phyloP scores from a whole-genome alignment of 2,888 invertebrate genomes.

The Sminthurides aquaticus region DNA sequence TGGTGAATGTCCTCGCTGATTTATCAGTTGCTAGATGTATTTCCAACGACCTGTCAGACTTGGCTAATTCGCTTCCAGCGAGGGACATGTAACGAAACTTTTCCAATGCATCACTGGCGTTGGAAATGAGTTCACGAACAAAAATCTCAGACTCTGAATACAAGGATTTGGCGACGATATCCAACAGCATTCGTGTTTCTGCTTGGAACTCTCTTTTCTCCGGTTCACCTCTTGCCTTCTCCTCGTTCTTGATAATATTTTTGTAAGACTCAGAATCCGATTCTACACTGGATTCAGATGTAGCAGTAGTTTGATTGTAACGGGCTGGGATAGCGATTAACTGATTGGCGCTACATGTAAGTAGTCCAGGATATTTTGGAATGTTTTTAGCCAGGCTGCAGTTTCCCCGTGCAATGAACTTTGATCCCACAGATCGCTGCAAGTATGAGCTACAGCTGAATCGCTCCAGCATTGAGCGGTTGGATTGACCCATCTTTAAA shows the following conservation, averaged over 20 bases:
- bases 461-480: too few relatives aligned
- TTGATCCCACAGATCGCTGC: too few relatives aligned
- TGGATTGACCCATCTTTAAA: too few relatives aligned
- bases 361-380: too few relatives aligned
- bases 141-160: conserved; percentile 99
- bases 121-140: conserved; percentile 88
- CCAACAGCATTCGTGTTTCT: conserved; percentile 87
- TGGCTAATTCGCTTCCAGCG: conserved; percentile 50
- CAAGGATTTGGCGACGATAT: conserved; percentile 92
- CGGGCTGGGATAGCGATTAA: too few relatives aligned
- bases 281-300: not conserved
- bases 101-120: conserved; percentile 94
- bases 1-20: conserved; percentile 69
- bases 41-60: conserved; percentile 64
- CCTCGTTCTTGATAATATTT: conserved; percentile 21
- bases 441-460: too few relatives aligned
- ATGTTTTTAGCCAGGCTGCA: too few relatives aligned
- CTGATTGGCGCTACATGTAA: too few relatives aligned
- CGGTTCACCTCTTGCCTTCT: conserved; percentile 50
- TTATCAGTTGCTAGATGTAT: conserved; percentile 85
- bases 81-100: conserved; percentile 76
- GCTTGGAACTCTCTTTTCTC: conserved; percentile 88
- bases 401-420: not conserved
- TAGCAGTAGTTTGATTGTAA: not conserved
- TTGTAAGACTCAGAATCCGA: not conserved